Percentiles rank a stretch among this genome's conserved stretches.
phyloP scores from a whole-genome alignment of 2,113 vertebrate species.

The Tachuris rubrigastra region DNA sequence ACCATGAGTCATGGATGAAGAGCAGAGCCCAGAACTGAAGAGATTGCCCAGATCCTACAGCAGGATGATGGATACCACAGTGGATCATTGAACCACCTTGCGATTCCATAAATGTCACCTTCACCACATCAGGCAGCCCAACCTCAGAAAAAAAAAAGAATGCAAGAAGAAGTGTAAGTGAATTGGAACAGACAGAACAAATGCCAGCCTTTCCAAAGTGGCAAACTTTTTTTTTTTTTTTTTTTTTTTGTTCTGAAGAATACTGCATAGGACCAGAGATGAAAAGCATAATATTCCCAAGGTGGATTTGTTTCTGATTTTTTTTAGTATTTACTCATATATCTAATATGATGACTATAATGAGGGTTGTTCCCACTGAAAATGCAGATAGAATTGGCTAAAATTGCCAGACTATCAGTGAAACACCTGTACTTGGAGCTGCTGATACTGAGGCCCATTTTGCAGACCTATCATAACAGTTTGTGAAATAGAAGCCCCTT shows the following conservation, averaged over 20 bases:
- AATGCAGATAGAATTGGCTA: background rate
- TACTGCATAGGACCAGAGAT: background rate
- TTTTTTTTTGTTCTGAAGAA: background rate
- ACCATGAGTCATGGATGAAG: background rate
- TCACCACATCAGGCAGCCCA: background rate
- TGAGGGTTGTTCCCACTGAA: background rate
- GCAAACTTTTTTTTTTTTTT: background rate
- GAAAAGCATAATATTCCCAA: background rate
- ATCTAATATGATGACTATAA: background rate
- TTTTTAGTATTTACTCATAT: background rate
- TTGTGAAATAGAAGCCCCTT: background rate
- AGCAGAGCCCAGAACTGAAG: background rate
- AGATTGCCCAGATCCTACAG: background rate
- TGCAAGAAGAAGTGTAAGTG: background rate
- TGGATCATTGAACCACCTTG: background rate
- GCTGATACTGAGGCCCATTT: background rate
- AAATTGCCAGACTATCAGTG: background rate
- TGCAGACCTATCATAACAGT: background rate
- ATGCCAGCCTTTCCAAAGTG: background rate
- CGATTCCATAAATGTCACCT: background rate
- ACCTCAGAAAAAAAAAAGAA: background rate
- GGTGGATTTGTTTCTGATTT: background rate
- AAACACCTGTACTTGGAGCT: background rate
- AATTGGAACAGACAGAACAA: background rate
- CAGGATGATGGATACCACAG: background rate